phyloP scores from a whole-genome alignment of 2,797 vertebrate species.

The Cynodonichthys magdalenae region DNA sequence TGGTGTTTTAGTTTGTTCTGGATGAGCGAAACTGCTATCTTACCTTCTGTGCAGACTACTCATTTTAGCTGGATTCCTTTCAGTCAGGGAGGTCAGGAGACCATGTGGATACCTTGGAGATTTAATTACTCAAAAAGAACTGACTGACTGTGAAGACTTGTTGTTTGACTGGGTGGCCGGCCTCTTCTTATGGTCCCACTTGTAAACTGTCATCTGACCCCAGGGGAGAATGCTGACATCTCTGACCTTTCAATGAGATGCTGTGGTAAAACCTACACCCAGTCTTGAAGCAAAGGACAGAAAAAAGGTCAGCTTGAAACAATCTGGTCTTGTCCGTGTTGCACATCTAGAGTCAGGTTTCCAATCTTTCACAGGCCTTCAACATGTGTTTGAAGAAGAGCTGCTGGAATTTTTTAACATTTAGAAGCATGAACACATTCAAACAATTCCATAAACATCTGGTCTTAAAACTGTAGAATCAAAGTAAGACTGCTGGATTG shows the following conservation, averaged over 20 bases:
- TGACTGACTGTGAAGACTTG: conserved; percentile 49
- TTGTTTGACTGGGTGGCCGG: conserved; percentile 52
- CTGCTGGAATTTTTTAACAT: background rate
- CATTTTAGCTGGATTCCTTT: conserved; percentile 42
- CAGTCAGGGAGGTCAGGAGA: conserved; percentile 47
- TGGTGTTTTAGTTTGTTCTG: conserved; percentile 28
- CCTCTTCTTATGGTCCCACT: conserved; percentile 36
- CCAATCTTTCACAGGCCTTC: conserved; percentile 20
- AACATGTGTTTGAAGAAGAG: conserved; percentile 25
- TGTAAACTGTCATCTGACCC: conserved; percentile 67
- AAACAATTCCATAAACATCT: no score
- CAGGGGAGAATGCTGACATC: conserved; percentile 46
- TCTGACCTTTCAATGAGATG: conserved; percentile 69
- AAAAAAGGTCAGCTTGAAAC: conserved; percentile 51
- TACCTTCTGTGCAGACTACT: conserved; percentile 30
- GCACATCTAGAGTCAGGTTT: conserved; percentile 53
- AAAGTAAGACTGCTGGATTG: no score
- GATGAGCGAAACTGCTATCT: conserved; percentile 23
- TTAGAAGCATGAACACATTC: no score
- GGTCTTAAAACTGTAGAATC: no score
- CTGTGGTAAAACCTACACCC: conserved; percentile 55
- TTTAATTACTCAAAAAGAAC: conserved; percentile 66
- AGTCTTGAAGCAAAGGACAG: conserved; percentile 33
- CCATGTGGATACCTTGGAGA: conserved; percentile 46
- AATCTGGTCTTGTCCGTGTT: conserved; percentile 44